Evolutionary conservation across 2,797 vertebrate species (phyloP).

Genomic region (Tolypeutes matacus): DNA sequence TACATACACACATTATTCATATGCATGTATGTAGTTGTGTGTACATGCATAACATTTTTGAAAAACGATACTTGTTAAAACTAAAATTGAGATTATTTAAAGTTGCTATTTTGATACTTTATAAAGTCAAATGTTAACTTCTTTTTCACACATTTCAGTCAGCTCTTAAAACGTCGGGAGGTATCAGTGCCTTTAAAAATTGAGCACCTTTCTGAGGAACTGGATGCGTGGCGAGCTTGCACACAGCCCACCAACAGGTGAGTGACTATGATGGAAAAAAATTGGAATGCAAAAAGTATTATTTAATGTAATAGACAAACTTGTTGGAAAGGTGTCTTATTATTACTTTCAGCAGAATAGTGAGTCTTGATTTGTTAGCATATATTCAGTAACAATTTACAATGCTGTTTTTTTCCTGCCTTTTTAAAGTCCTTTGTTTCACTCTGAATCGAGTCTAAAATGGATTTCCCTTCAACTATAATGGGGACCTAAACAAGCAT

Average conservation of each 20-base stretch:
- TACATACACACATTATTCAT: too few species aligned
- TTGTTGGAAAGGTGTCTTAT: background rate
- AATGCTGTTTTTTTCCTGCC: background rate
- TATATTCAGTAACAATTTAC: background rate
- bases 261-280: constrained; percentile 71
- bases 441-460: background rate
- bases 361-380: background rate
- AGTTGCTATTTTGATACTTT: background rate
- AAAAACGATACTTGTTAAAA: background rate
- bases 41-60: background rate
- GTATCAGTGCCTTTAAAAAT: constrained; percentile 95
- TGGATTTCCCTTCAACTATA: background rate
- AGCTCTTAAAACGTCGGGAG: constrained; percentile 95
- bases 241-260: constrained; percentile 90
- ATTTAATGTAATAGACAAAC: background rate
- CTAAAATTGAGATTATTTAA: background rate
- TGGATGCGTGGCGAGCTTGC: constrained; percentile 95
- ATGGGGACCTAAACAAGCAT: background rate
- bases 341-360: constrained; percentile 7
- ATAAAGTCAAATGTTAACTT: background rate
- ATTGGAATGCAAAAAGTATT: background rate
- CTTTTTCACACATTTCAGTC: constrained; percentile 88
- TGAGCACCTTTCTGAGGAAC: constrained; percentile 94
- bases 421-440: background rate
- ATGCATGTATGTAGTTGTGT: background rate